These are phyloP conservation scores for Myotis vivesi DNA, from an alignment of 2,797 vertebrate species.

Conservation along the genomic window DNA sequence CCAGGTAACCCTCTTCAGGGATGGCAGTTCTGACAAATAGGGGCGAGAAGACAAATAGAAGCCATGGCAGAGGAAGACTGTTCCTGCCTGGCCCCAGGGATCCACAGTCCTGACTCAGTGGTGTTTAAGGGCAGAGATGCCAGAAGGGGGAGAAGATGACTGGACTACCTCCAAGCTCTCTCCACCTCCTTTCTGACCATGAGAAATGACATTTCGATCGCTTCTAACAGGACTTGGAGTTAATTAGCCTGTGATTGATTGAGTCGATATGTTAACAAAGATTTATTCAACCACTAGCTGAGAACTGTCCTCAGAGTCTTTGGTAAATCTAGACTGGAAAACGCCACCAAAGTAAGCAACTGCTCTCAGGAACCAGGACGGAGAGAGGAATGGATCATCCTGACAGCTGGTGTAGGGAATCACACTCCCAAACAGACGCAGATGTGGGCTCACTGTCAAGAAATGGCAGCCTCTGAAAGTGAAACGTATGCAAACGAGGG, in stretches of 20 bases:
- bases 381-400: neutral
- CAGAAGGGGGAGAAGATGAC: neutral
- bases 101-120: neutral
- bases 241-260: conserved; percentile 47
- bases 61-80: neutral
- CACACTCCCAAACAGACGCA: neutral
- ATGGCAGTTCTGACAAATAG: neutral
- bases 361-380: neutral
- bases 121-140: neutral
- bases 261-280: neutral
- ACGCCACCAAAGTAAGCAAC: neutral
- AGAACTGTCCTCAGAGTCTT: neutral
- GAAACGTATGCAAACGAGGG: neutral
- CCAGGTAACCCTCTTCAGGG: neutral
- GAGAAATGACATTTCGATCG: conserved; percentile 4
- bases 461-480: neutral
- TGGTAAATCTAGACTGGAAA: neutral
- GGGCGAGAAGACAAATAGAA: neutral
- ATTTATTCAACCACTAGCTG: conserved; percentile 22
- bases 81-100: neutral
- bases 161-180: neutral
- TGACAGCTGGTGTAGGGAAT: neutral
- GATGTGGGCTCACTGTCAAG: neutral
- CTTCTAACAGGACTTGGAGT: conserved; percentile 41
- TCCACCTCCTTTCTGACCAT: neutral